These are phyloP conservation scores for Capitulum mitella DNA, from an alignment of 2,888 invertebrate species.

Conservation along the genomic window DNA sequence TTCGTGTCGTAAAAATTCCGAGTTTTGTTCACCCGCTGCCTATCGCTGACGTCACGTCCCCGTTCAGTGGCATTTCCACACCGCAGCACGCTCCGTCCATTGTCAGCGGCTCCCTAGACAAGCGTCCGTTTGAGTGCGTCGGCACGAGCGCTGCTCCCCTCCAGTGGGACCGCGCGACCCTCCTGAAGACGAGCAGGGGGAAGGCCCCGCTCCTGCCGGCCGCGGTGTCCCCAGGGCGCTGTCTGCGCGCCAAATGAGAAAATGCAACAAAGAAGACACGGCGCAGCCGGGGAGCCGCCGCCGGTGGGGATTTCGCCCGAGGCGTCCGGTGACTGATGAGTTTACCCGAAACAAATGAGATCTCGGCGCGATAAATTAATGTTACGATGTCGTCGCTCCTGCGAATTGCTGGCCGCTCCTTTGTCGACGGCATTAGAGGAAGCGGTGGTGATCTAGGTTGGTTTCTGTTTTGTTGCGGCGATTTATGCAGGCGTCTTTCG, in stretches of 20 bases:
- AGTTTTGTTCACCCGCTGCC: no score
- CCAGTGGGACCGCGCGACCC: no score
- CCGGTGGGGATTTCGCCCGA: neutral
- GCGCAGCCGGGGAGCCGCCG: neutral
- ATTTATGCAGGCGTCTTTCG: neutral
- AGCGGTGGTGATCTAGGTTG: neutral
- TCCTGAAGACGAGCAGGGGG: no score
- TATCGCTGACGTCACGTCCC: no score
- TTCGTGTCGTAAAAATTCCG: no score
- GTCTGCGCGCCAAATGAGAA: conserved; percentile 3
- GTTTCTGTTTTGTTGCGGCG: neutral
- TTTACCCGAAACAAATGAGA: conserved; percentile 10
- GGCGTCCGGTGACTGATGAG: neutral
- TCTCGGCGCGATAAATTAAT: neutral
- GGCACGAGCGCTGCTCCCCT: no score
- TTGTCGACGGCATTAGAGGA: neutral
- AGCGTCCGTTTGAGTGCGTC: no score
- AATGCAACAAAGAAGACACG: conserved; percentile 3
- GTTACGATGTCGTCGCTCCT: neutral
- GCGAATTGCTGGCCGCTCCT: neutral
- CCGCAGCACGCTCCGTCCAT: no score
- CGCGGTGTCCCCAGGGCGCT: neutral
- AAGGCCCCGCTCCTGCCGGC: no score
- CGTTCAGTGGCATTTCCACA: no score
- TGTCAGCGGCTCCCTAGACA: no score